Conservation (phyloP, 2,113 vertebrate species). For the Hemichromis elongatus region DNA sequence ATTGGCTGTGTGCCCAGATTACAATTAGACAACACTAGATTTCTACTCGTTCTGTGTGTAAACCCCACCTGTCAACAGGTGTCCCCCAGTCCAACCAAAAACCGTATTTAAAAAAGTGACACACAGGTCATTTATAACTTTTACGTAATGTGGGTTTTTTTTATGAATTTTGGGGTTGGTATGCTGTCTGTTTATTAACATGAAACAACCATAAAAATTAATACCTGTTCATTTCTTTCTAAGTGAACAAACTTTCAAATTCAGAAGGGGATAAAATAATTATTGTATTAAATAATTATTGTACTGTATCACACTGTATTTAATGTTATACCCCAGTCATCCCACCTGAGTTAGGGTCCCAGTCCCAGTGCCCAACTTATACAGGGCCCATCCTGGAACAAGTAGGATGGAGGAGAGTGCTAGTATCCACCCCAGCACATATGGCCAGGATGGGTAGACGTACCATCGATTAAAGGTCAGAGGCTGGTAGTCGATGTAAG, state of each 20-base stretch:
- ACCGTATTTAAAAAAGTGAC: neutral
- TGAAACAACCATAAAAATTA: neutral
- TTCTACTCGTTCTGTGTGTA: too few species aligned
- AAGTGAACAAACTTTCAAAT: neutral
- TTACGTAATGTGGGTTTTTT: fast-evolving
- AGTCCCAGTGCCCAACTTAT: slow-evolving; percentile 30
- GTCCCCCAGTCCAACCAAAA: too few species aligned
- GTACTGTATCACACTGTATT: neutral
- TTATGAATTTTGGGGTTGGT: neutral
- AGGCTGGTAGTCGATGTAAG: slow-evolving; percentile 62
- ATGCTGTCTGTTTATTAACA: neutral
- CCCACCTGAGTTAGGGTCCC: slow-evolving; percentile 54
- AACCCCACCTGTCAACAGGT: too few species aligned
- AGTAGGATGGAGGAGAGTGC: slow-evolving; percentile 60
- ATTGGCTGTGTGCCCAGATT: too few species aligned
- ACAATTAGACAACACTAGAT: too few species aligned
- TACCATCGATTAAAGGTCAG: slow-evolving; percentile 73
- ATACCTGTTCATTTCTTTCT: neutral
- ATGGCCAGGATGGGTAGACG: slow-evolving; percentile 64
- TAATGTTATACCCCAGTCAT: neutral
- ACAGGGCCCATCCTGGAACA: slow-evolving; percentile 50
- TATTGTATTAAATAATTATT: too few species aligned
- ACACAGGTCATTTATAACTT: neutral
- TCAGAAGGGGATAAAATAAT: neutral
- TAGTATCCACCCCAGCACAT: slow-evolving; percentile 60